Base-by-base conservation (phyloP, 2,888 invertebrate genomes). In the Meteorus cinctellus region DNA sequence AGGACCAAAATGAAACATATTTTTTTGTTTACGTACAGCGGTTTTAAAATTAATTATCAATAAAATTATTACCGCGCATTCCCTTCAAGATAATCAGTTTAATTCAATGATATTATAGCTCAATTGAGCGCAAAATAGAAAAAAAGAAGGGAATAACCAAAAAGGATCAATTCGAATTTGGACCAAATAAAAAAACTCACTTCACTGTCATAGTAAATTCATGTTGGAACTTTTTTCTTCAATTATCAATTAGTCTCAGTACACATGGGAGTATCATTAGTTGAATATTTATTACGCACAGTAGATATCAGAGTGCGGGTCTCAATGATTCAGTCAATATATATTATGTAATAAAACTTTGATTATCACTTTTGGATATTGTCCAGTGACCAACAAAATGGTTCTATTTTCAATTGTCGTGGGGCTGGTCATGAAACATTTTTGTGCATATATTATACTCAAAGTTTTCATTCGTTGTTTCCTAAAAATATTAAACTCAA, bases 371-470 rank as follows among this genome's bases (percentile, higher is more conserved):
- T 19, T 4, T 8, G 55, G 19, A 55, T n/a, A 55, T 4, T n/a
- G 1, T 1, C n/a, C 4, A 55, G 19, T 24, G 8, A 4, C 8
- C n/a, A 48, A 14, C 4, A 55, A 19, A 62, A 70, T 67, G 70
- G 41, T 36, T 70, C 72, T 59, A 65, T 71, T 62, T 67, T 59
- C 29, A 63, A 72, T 65, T 71, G 48, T 74, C 74, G 67, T 69
- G 79, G 80, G 82, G 80, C 81, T 81, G 78, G 79, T 79, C 78
- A 77, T 72, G 63, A 45, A 16, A 55, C 67, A 34, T 69, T 36
- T 67, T 71, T 63, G 29, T 72, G 69, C 63, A 74, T 77, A 76
- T 24, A 41, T 41, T 41, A 41, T 55, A 19, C 19, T 55, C 19
- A 8, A 24, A 19, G 19, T 55, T 19, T 55, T 55, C n/a, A 55